Conservation (phyloP, 1,140 invertebrate genomes). For the Saccostrea cuccullata region DNA sequence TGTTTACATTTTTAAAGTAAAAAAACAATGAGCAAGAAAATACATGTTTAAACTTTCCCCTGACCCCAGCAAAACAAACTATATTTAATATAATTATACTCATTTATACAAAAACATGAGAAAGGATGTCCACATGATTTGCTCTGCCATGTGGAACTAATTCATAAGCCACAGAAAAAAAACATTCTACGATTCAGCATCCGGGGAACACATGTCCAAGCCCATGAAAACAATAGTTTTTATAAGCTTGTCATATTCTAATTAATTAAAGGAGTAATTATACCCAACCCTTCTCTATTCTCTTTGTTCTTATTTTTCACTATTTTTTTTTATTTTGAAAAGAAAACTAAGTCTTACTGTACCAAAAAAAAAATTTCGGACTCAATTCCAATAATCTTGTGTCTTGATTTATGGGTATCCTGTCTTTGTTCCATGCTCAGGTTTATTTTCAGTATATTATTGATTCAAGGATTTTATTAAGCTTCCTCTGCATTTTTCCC, state of each 20-base stretch:
- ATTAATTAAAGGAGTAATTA: not conserved
- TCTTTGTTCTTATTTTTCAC: not conserved
- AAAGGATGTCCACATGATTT: not conserved
- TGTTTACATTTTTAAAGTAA: not conserved
- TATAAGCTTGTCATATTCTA: not conserved
- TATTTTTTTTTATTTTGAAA: not conserved
- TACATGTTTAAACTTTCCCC: not conserved
- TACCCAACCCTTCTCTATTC: not conserved
- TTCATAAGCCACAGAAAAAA: not conserved
- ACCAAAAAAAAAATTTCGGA: not conserved
- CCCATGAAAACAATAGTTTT: not conserved
- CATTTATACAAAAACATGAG: not conserved
- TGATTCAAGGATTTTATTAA: slow-evolving; percentile 35
- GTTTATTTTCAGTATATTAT: slow-evolving; percentile 33
- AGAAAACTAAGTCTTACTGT: not conserved
- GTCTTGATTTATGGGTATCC: slow-evolving; percentile 23
- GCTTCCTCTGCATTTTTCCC: slow-evolving; percentile 11
- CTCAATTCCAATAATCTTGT: slow-evolving; percentile 19
- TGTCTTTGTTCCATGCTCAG: slow-evolving; percentile 24
- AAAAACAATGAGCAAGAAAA: not conserved
- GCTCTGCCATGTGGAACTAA: slow-evolving; percentile 1
- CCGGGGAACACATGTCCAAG: not conserved
- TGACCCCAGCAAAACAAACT: not conserved
- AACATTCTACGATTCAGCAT: not conserved
- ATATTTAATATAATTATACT: not conserved